phyloP scores from a whole-genome alignment of 35 echinoderm and acorn worm genomes.

The Diadema setosum region DNA sequence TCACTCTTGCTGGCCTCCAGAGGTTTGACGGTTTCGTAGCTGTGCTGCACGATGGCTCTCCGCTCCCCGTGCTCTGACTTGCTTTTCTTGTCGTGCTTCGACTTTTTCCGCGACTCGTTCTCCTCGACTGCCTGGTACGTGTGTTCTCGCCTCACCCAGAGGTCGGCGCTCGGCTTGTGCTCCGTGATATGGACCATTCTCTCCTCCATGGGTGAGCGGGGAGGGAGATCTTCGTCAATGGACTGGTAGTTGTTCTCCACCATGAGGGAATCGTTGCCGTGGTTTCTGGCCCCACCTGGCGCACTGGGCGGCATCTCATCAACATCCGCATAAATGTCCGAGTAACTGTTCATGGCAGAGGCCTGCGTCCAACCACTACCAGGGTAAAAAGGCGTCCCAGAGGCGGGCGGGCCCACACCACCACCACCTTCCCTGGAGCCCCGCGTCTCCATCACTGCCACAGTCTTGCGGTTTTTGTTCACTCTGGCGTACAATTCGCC shows the following conservation, averaged over 20 bases:
- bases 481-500: constrained; percentile 44
- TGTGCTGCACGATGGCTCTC: neutral
- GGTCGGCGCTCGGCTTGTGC: neutral
- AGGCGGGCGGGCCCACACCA: neutral
- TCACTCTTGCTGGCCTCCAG: neutral
- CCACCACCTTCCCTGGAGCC: neutral
- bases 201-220: neutral
- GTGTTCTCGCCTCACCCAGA: constrained; percentile 5
- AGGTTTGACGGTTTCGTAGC: neutral
- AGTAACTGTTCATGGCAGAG: neutral
- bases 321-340: neutral
- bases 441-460: neutral
- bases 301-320: neutral
- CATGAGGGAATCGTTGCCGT: neutral
- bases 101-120: neutral
- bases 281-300: neutral
- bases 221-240: neutral
- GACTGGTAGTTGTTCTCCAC: constrained; percentile 6
- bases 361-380: neutral
- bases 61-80: neutral
- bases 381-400: too few species aligned
- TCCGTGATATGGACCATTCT: neutral
- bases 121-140: constrained; percentile 9
- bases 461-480: constrained; percentile 22
- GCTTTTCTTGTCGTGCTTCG: neutral